Percentiles rank a stretch among this genome's conserved stretches.
Conservation (phyloP, 2,113 vertebrate genomes). For the Carlito syrichta region DNA sequence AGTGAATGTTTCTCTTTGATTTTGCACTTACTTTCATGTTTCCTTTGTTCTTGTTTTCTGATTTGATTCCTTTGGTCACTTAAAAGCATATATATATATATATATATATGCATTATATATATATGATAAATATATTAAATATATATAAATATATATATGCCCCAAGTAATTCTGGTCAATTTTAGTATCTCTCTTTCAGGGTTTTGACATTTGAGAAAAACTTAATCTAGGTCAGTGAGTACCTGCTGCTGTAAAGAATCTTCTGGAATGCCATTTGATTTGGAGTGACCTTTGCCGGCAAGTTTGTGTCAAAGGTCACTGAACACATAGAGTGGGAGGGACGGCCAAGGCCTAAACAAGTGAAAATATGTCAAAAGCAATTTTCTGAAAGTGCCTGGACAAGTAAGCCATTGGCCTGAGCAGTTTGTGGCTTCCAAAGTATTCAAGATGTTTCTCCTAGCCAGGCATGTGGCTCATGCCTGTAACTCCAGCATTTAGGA, state of each 20-base stretch:
- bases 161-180: constrained; percentile 74
- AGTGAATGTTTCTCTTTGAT: constrained; percentile 56
- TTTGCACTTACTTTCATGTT: constrained; percentile 40
- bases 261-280: constrained; percentile 80
- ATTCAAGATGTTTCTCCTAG: neutral
- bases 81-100: no score
- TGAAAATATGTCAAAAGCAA: constrained; percentile 48
- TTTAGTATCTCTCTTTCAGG: constrained; percentile 57
- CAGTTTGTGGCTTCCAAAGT: accelerated
- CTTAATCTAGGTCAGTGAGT: constrained; percentile 78
- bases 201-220: constrained; percentile 79
- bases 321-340: neutral
- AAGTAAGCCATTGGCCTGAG: neutral
- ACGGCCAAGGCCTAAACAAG: constrained; percentile 22
- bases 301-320: constrained; percentile 62
- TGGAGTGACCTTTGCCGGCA: constrained; percentile 65
- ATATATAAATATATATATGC: constrained; percentile 20
- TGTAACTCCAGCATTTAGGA: no score
- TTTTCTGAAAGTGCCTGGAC: neutral
- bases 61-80: constrained; percentile 77
- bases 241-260: constrained; percentile 78
- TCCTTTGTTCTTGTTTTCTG: constrained; percentile 72
- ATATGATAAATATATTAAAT: no score
- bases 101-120: no score
- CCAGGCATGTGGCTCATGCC: no score